A percentile compares a stretch with the other conserved stretches of the same genome.
These are phyloP conservation scores for Eilema caniola DNA, from an alignment of 2,888 invertebrate species.

Conservation along the genomic window DNA sequence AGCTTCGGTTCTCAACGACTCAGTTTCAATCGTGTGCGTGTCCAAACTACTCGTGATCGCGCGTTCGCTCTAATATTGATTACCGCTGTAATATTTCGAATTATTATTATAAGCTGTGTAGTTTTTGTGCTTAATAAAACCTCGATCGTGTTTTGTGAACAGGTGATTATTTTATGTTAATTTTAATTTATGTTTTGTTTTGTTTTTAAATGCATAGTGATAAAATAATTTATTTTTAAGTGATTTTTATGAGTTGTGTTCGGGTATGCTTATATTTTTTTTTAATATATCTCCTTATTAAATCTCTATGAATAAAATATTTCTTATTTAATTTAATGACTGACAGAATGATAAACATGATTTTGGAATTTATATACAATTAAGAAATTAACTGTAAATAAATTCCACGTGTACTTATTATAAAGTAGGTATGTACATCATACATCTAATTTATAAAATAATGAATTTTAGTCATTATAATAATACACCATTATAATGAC, in stretches of 20 bases:
- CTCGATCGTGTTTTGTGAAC: conserved; percentile 22
- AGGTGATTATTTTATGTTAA: conserved; percentile 26
- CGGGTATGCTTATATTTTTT: conserved; percentile 7
- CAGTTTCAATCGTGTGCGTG: conserved; percentile 13
- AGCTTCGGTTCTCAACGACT: background rate
- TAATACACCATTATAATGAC: background rate
- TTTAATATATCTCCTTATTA: background rate
- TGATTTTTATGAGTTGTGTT: background rate
- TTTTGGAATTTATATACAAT: background rate
- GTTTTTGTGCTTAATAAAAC: conserved; percentile 11
- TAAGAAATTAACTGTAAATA: background rate
- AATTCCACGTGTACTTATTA: background rate
- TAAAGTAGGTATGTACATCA: background rate
- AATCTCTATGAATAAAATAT: background rate
- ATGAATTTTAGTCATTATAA: background rate
- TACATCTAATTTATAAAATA: background rate
- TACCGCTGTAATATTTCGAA: background rate
- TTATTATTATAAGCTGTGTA: background rate
- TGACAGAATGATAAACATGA: background rate
- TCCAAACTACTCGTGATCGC: conserved; percentile 8
- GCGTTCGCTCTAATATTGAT: conserved; percentile 9
- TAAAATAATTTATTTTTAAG: background rate
- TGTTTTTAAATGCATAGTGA: background rate
- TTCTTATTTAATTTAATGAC: background rate
- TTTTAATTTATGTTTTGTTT: conserved; percentile 13